Base-by-base conservation (phyloP, 2,888 invertebrate genomes). In the Aspidiotus destructor region DNA sequence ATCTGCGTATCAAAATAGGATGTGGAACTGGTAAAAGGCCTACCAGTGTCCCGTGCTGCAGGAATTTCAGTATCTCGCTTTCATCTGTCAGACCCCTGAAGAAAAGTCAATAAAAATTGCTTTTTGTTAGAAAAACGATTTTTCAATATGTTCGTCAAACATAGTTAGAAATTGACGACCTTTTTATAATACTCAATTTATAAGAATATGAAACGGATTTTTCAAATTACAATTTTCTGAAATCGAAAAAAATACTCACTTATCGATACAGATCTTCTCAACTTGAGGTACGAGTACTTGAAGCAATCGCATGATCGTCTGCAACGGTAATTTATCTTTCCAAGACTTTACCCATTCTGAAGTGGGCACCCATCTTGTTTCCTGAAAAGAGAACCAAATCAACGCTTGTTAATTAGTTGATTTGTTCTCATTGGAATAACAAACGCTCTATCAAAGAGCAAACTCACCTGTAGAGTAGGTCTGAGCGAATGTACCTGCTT, bases 261-360 rank as follows among this genome's bases (percentile, higher is more conserved):
- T 96, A 79, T 97, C 99, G 75, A 99, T 99, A 80, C 99, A 99
- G 74, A 99, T 99, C 81, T 99, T 99, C 81, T 99, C 99, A 28
- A 99, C 99, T 81, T 99, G 99, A 67, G 99, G 99, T 72, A 99
- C 99, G 7, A 99, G 82, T 42, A 99, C 98, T 81, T 99, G 99
- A 73, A 99, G 80, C 76, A 99, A 83, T 73, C 99, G 82, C 98
- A 99, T 99, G 74, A 99, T 98, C 68, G 99, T 99, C 82, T 99
- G 99, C 73, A 99, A 81, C 8, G 99, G 99, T 73, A 99, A 81
- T 79, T 98, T 97, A 72, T 87, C 87, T 76, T 99, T 94, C 99
- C 99, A 99, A 2, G 90, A 87, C 73, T 87, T 83, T 70, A 95
- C 96, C 98, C 98, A 99, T 76, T 95, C 94, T 17, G 90, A 86